Evolutionary conservation across 2,888 invertebrate species (phyloP).

Genomic region (Cordylochernes scorpioides): DNA sequence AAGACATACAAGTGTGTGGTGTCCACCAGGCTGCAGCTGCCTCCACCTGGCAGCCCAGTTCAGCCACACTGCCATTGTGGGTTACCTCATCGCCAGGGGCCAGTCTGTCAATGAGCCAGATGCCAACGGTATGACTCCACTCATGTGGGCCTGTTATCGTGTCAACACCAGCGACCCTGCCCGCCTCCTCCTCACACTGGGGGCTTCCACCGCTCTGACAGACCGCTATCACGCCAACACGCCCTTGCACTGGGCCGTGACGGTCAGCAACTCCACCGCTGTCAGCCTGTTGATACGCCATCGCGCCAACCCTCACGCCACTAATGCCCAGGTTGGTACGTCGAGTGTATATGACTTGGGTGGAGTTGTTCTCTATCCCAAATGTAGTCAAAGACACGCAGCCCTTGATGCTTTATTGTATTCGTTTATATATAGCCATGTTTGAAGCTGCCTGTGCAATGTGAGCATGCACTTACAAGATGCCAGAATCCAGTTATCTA

Average conservation of each 20-base stretch:
- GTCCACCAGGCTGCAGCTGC: slow-evolving; percentile 41
- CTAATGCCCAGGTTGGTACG: too few species aligned
- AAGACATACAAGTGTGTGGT: too few species aligned
- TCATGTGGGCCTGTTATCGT: slow-evolving; percentile 94
- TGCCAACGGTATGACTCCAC: slow-evolving; percentile 78
- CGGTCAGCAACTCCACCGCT: slow-evolving; percentile 66
- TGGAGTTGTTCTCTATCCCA: too few species aligned
- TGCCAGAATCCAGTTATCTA: too few species aligned
- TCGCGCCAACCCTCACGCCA: too few species aligned
- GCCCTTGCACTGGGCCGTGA: slow-evolving; percentile 84
- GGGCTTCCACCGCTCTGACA: slow-evolving; percentile 56
- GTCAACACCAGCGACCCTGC: slow-evolving; percentile 73
- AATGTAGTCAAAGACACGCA: too few species aligned
- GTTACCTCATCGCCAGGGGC: slow-evolving; percentile 84
- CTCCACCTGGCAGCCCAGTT: slow-evolving; percentile 91
- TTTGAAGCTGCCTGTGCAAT: too few species aligned
- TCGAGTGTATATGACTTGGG: too few species aligned
- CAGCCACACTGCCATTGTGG: slow-evolving; percentile 85
- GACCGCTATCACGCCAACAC: slow-evolving; percentile 79
- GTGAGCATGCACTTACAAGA: too few species aligned
- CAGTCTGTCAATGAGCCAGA: slow-evolving; percentile 64
- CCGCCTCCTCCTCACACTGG: slow-evolving; percentile 65
- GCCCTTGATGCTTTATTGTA: too few species aligned
- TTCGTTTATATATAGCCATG: too few species aligned
- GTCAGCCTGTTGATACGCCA: slow-evolving; percentile 55